Evolutionary conservation across 1,140 invertebrate species (phyloP).

Genomic region (Drosophila azteca): DNA sequence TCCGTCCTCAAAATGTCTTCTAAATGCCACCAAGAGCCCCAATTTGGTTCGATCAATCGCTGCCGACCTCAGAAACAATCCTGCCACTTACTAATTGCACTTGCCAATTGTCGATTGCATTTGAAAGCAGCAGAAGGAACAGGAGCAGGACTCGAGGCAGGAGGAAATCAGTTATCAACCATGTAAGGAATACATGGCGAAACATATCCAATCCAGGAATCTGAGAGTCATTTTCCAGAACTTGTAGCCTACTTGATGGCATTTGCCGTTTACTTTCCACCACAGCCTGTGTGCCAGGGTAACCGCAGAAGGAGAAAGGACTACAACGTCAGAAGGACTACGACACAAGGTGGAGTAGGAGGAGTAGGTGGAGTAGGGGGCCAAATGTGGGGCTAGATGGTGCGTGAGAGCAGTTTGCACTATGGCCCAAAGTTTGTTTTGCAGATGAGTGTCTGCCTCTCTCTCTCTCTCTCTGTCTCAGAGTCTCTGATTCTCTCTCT

Average conservation of each 20-base stretch:
- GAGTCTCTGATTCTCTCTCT: too few species aligned
- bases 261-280: conserved; percentile 43
- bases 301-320: conserved; percentile 34
- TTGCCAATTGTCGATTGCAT: conserved; percentile 37
- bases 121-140: conserved; percentile 1
- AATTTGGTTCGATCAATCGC: not conserved
- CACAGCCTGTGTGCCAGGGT: conserved; percentile 45
- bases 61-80: conserved; percentile 13
- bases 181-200: not conserved
- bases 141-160: conserved; percentile 1
- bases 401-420: conserved; percentile 55
- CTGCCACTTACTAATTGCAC: conserved; percentile 39
- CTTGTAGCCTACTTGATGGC: conserved; percentile 45
- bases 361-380: too few species aligned
- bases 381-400: conserved; percentile 30
- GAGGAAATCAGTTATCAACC: conserved; percentile 24
- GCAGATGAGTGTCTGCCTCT: conserved; percentile 43
- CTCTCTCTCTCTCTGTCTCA: too few species aligned
- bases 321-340: not conserved
- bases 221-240: conserved; percentile 10
- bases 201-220: conserved; percentile 16
- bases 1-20: too few species aligned
- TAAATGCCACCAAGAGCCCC: too few species aligned
- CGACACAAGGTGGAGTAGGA: too few species aligned
- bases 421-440: conserved; percentile 56